phyloP scores from a whole-genome alignment of 2,888 invertebrate genomes.

The Lycia hirtaria region DNA sequence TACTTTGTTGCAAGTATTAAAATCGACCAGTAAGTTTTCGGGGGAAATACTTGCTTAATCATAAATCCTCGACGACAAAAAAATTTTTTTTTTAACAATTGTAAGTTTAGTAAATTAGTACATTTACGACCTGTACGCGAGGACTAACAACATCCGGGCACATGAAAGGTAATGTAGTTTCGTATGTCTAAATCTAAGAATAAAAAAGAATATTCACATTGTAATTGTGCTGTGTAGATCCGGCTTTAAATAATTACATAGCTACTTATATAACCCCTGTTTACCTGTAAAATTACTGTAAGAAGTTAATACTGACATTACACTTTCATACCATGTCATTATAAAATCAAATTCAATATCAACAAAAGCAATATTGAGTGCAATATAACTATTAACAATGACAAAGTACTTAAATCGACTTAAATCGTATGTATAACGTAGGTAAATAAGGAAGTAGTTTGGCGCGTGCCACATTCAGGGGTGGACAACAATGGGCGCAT shows the following conservation, averaged over 20 bases:
- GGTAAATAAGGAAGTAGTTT: conserved; percentile 75
- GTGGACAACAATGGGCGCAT: conserved; percentile 75
- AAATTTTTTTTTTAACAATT: no score
- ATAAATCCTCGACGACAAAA: no score
- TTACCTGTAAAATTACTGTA: conserved; percentile 35
- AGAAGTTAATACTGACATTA: neutral
- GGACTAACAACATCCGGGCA: no score
- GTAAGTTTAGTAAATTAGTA: no score
- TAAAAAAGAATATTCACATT: no score
- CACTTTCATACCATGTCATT: neutral
- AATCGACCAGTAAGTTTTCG: no score
- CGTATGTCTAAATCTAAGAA: no score
- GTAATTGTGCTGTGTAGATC: no score
- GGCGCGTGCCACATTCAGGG: conserved; percentile 68
- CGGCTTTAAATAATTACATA: neutral
- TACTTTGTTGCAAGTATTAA: no score
- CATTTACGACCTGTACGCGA: no score
- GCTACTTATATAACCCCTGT: conserved; percentile 42
- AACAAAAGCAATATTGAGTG: neutral
- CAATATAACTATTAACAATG: neutral
- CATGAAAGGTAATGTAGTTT: no score
- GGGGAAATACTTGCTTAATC: no score
- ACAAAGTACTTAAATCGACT: conserved; percentile 4
- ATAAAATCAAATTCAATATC: neutral
- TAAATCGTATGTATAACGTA: conserved; percentile 51